phyloP scores from a whole-genome alignment of 2,797 vertebrate genomes.

The Sebastes alutus region DNA sequence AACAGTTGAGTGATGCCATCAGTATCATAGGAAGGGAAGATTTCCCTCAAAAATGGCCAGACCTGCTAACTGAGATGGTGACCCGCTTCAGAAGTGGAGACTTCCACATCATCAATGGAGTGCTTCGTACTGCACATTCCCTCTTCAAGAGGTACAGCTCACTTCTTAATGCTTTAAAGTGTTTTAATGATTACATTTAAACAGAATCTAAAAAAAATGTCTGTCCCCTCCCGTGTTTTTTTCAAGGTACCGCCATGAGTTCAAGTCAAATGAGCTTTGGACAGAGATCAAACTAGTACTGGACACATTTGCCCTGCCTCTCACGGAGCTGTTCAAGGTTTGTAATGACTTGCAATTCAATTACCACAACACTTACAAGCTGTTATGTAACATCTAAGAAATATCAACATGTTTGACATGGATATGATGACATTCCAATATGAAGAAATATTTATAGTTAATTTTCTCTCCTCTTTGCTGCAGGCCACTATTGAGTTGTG shows the following conservation, averaged over 20 bases:
- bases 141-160: conserved; percentile 92
- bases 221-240: neutral
- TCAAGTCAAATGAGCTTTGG: conserved; percentile 99
- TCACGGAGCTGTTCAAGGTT: conserved; percentile 98
- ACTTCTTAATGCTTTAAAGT: neutral
- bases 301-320: conserved; percentile 94
- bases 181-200: neutral
- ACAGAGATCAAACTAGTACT: conserved; percentile 97
- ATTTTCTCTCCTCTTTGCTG: conserved; percentile 19
- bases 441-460: neutral
- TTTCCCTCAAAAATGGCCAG: conserved; percentile 98
- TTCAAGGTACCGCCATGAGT: conserved; percentile 96
- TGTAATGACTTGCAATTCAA: neutral
- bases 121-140: conserved; percentile 96
- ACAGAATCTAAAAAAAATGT: neutral
- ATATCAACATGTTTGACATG: neutral
- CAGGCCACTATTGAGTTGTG: conserved; percentile 98
- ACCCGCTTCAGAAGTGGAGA: conserved; percentile 96
- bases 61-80: conserved; percentile 97
- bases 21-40: conserved; percentile 98
- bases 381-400: neutral
- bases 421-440: neutral
- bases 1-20: conserved; percentile 95
- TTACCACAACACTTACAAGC: neutral
- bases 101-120: conserved; percentile 97